A percentile compares a stretch with the other conserved stretches of the same genome.
Conservation (phyloP, 2,113 vertebrate genomes). For the Erythrocercus mccallii region DNA sequence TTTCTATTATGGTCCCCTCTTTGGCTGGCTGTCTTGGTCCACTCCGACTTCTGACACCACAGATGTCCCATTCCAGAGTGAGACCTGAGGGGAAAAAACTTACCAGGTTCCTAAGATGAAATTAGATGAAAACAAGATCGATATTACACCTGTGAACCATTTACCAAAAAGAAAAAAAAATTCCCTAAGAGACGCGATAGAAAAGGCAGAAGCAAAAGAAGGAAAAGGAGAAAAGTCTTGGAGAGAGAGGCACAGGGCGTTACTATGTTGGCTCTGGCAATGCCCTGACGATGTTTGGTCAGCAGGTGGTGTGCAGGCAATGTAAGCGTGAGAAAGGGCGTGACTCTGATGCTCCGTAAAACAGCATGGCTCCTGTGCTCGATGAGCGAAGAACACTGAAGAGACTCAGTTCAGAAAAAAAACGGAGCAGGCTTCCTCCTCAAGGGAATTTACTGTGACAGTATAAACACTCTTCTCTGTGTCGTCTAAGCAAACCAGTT, state of each 20-base stretch:
- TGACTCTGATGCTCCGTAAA: not conserved
- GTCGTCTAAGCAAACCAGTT: not conserved
- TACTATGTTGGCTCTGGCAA: not conserved
- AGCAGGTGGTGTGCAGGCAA: not conserved
- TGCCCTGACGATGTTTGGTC: not conserved
- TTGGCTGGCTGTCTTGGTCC: not conserved
- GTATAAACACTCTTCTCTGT: no score
- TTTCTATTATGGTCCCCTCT: not conserved
- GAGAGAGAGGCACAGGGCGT: not conserved
- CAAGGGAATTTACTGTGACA: not conserved
- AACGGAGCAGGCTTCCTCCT: not conserved
- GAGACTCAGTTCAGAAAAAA: not conserved
- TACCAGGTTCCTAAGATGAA: not conserved
- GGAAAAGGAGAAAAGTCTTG: not conserved
- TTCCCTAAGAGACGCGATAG: not conserved
- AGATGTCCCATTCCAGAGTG: not conserved
- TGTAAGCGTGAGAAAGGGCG: not conserved
- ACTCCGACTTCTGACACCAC: not conserved
- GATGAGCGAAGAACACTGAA: no score
- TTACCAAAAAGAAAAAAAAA: not conserved
- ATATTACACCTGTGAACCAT: not conserved
- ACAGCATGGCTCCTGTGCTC: accelerated
- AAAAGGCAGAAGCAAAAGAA: not conserved
- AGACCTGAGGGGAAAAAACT: not conserved
- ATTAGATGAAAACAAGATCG: not conserved